Conservation (phyloP, 1,140 invertebrate species). For the Pseudomyrmex dendroicus region DNA sequence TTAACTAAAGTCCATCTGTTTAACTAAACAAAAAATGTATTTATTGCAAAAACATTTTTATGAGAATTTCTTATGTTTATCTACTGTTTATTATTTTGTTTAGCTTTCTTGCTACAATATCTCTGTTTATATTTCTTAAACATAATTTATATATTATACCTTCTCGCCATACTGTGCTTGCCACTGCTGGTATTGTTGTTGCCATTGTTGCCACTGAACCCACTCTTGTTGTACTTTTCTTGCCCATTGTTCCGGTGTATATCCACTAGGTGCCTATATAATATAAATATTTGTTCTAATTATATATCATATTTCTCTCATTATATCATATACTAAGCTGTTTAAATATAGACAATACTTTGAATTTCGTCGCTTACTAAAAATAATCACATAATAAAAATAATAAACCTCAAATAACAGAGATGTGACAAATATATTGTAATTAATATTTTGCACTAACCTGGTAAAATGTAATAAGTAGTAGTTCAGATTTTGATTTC, state of each 20-base stretch:
- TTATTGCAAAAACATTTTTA: background rate
- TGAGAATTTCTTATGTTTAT: background rate
- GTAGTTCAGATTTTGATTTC: no score
- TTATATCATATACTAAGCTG: background rate
- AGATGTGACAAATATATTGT: background rate
- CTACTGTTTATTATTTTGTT: background rate
- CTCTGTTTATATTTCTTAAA: background rate
- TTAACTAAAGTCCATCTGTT: background rate
- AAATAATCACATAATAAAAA: no score
- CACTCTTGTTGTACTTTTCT: constrained; percentile 91
- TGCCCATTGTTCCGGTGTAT: constrained; percentile 90
- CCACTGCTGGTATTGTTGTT: constrained; percentile 94
- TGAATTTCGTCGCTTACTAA: no score
- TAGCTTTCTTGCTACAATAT: background rate
- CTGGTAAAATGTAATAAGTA: no score
- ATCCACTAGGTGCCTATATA: constrained; percentile 86
- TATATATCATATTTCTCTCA: background rate
- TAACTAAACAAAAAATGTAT: background rate
- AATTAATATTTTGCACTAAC: background rate
- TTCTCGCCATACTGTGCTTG: constrained; percentile 92
- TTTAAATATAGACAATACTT: background rate
- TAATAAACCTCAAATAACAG: no score
- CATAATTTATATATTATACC: constrained; percentile 82
- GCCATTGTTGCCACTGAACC: constrained; percentile 94
- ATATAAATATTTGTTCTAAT: background rate